These are phyloP conservation scores for Lophius americanus DNA, from an alignment of 2,797 vertebrate species.

Conservation along the genomic window DNA sequence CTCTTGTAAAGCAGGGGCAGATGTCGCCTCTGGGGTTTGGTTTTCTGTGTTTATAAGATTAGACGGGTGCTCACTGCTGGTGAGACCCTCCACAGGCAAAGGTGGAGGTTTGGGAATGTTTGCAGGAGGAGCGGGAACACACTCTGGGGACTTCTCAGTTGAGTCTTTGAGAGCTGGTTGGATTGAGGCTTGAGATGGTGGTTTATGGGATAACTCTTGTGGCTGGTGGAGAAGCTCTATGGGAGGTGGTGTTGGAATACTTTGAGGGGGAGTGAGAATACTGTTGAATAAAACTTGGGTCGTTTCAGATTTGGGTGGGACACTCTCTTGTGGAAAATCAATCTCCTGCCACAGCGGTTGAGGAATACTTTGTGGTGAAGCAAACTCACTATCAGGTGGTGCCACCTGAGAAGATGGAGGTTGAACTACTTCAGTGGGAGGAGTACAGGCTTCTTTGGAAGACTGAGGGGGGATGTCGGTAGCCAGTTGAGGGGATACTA, in stretches of 20 bases:
- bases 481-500: background rate
- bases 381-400: constrained; percentile 11
- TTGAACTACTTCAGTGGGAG: constrained; percentile 14
- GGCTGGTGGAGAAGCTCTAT: constrained; percentile 35
- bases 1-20: constrained; percentile 74
- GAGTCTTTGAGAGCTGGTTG: constrained; percentile 27
- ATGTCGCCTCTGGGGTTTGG: constrained; percentile 65
- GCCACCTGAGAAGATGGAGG: constrained; percentile 20
- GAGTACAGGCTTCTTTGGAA: constrained; percentile 11
- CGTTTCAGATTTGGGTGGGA: constrained; percentile 23
- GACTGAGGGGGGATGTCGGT: constrained; percentile 13
- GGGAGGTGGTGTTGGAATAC: constrained; percentile 58
- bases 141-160: constrained; percentile 31
- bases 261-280: constrained; percentile 54
- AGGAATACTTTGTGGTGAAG: constrained; percentile 58
- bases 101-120: constrained; percentile 49
- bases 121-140: constrained; percentile 25
- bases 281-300: constrained; percentile 19
- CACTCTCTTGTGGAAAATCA: constrained; percentile 27
- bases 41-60: constrained; percentile 43
- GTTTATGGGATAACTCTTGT: constrained; percentile 32
- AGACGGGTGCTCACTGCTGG: constrained; percentile 35
- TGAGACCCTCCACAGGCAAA: constrained; percentile 41
- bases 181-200: constrained; percentile 24
- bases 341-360: constrained; percentile 46